phyloP scores from a whole-genome alignment of 2,888 invertebrate genomes.

The Pantelozetes paolii region DNA sequence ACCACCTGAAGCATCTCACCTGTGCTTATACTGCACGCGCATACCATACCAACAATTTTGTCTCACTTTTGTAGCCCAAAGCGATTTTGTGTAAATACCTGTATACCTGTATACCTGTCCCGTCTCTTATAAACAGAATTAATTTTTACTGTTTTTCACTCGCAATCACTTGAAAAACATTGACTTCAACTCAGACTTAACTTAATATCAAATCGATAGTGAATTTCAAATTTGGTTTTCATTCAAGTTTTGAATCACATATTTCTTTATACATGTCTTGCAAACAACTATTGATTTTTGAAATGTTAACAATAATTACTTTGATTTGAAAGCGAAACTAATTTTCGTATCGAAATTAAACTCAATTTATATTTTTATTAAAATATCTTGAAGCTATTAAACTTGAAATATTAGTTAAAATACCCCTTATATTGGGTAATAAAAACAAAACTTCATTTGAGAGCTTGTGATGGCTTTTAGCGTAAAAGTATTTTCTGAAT shows the following conservation, averaged over 20 bases:
- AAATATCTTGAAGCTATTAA: not conserved
- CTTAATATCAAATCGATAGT: conserved; percentile 28
- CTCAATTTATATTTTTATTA: not conserved
- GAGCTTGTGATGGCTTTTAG: not conserved
- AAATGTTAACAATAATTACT: not conserved
- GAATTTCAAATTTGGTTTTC: conserved; percentile 21
- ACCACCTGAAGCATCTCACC: conserved; percentile 37
- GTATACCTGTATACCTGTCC: too few relatives aligned
- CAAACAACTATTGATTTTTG: not conserved
- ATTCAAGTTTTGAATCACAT: conserved; percentile 31
- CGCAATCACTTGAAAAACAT: conserved; percentile 22
- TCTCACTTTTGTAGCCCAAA: conserved; percentile 32
- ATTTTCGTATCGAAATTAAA: conserved; percentile 16
- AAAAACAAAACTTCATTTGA: conserved; percentile 19
- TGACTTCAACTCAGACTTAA: conserved; percentile 17
- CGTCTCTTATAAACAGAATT: not conserved
- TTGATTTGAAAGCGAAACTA: not conserved
- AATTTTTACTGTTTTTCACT: not conserved
- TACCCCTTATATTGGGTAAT: conserved; percentile 11
- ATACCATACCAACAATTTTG: conserved; percentile 28
- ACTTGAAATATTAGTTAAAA: too few relatives aligned
- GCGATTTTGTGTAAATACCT: conserved; percentile 2
- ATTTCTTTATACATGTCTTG: not conserved
- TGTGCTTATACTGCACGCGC: conserved; percentile 32
- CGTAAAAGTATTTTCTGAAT: conserved; percentile 32